Base-by-base conservation (phyloP, 2,113 vertebrate species). In the Stigmatopora nigra region DNA sequence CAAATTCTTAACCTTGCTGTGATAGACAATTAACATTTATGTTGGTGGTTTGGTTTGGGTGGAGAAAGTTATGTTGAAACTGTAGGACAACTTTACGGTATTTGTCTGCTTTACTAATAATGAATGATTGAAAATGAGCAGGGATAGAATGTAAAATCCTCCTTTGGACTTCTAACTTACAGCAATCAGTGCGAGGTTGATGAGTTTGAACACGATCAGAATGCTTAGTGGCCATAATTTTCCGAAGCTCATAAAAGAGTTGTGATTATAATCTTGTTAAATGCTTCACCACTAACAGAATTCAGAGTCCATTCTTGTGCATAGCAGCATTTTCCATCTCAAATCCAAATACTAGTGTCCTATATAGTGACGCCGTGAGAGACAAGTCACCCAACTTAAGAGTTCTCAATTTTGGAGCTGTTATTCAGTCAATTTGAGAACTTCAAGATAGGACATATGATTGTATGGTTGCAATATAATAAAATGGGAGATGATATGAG, bases 51-150 rank as follows among this genome's bases (percentile, higher is more conserved):
- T 38, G 9, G 45, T 47, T 15, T 56, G 22, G 20, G 53, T 2
- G 22, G 7, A 77, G 65, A 72, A 68, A 75, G 78, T 89, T 88
- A 71, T 72, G 80, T 77, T 78, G 70, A 17, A 87, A 75, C 85
- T 84, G 79, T 84, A 76, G 79, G 25, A 31, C 25, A 31, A 89
- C 75, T 84, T 88, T 87, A 31, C 25, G 3, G 25, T 74, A 71
- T 75, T 35, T 76, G 31, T n/a, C 57, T 25, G 73, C 69, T 57
- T 71, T 68, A 74, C 73, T 65, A 67, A 41, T 41, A 41, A 72
- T 72, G 69, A 57, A 62, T 35, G 15, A 20, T 36, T 58, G 3
- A 49, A 19, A 49, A 53, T 16, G 59, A 69, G 63, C 5, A 25
- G 61, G 61, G 59, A 79, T 66, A 44, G 17, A 65, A 75, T 69